Evolutionary conservation across 2,113 vertebrate genomes (phyloP).

Genomic region (Rhegmatorhina hoffmannsi): DNA sequence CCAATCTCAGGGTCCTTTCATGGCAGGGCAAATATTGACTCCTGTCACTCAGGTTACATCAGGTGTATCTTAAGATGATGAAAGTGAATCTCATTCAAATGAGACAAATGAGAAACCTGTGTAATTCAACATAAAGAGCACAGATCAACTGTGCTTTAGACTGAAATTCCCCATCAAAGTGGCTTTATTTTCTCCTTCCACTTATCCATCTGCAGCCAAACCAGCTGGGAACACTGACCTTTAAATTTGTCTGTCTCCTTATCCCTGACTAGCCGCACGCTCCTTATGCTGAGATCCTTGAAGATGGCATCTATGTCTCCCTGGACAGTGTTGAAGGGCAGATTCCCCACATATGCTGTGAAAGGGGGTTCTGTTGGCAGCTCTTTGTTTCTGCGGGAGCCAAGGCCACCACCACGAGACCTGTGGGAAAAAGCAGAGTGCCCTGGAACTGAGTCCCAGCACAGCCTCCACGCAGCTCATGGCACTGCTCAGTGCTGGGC

Average conservation of each 20-base stretch:
- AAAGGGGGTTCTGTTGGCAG: constrained; percentile 96
- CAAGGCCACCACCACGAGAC: constrained; percentile 85
- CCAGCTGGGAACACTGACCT: constrained; percentile 76
- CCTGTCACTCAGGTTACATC: neutral
- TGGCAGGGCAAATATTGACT: neutral
- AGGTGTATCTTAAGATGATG: neutral
- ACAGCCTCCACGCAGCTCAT: rapidly evolving
- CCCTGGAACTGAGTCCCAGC: neutral
- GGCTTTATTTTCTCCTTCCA: neutral
- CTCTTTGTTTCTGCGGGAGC: constrained; percentile 92
- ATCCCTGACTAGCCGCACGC: constrained; percentile 95
- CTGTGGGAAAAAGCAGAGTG: constrained; percentile 62
- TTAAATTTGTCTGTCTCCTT: constrained; percentile 99
- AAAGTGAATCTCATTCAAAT: neutral
- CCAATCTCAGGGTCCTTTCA: neutral
- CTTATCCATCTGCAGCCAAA: neutral
- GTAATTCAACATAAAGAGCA: neutral
- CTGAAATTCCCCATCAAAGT: neutral
- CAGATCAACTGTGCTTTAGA: neutral
- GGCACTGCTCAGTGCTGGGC: neutral
- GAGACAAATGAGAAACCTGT: neutral
- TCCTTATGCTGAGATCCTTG: constrained; percentile 92
- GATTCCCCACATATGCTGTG: constrained; percentile 96
- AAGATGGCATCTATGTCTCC: constrained; percentile 98
- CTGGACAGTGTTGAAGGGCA: constrained; percentile 96